Evolutionary conservation across 2,113 vertebrate species (phyloP), one percentile per base, ranked within the genome.

Genomic region (Odontesthes bonariensis): DNA sequence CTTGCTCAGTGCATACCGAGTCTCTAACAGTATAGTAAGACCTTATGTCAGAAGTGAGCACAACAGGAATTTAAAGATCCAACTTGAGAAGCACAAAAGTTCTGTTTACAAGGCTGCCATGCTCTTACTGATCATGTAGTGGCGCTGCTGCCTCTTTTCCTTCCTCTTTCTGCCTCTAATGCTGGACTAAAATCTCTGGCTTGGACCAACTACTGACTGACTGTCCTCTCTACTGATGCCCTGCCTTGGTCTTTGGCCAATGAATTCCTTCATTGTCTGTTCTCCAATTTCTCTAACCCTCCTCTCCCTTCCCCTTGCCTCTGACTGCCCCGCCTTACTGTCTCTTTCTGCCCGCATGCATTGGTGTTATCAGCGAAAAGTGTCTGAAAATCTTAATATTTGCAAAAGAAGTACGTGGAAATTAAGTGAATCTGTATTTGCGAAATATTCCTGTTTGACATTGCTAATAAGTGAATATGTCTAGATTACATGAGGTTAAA

Each of bases 321-420:
- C 76, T 49, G 49, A 71, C 61, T 86, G 79, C 75, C 91, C 93
- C 65, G 65, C 86, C 88, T 93, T 91, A 84, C 73, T 90, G 73
- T 93, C 53, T 91, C 91, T 90, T 89, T 91, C 84, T 92, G 91
- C 90, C 93, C 92, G 97, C 97, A 98, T 98, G 97, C 95, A 94
- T 96, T 92, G 95, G 84, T 97, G 95, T 98, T 90, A 94, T 94
- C 93, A 94, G 94, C 85, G 83, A 92, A 95, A 93, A 86, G 60
- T 85, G 89, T 89, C 75, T 89, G 89, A 90, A 89, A 64, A 86
- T 88, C 81, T 77, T 88, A 76, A 88, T 81, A 89, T 75, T 86
- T 82, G 81, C 64, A 83, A 79, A 85, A 47, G 64, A 93, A 73
- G 33, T 88, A 91, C 51, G 67, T 89, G 87, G 77, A 88, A 85